phyloP scores from a whole-genome alignment of 1,140 invertebrate species.

The Heliconius himera region DNA sequence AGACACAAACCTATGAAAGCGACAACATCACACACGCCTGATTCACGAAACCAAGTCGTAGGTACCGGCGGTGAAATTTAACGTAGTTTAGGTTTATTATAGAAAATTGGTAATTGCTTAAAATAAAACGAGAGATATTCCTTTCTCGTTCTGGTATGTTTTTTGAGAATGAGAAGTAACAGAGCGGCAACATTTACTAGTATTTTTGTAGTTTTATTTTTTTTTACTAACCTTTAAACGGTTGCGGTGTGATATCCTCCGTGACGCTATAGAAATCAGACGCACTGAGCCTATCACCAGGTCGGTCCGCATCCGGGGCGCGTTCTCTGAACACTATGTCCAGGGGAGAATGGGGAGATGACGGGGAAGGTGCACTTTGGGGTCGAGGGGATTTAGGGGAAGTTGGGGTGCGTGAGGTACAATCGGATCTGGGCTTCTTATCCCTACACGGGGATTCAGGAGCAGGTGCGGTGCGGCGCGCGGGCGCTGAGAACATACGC shows the following conservation, averaged over 20 bases:
- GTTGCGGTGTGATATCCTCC: conserved; percentile 75
- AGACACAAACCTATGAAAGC: too few relatives aligned
- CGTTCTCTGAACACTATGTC: conserved; percentile 62
- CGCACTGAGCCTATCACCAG: conserved; percentile 68
- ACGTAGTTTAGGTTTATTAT: too few relatives aligned
- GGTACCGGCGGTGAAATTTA: too few relatives aligned
- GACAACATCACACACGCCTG: too few relatives aligned
- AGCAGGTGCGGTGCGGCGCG: conserved; percentile 66
- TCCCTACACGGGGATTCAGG: conserved; percentile 69
- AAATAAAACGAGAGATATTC: too few relatives aligned
- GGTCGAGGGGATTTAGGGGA: conserved; percentile 18
- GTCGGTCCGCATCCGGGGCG: conserved; percentile 42
- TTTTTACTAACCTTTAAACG: conserved; percentile 69
- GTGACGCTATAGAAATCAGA: conserved; percentile 79
- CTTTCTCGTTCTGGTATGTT: too few relatives aligned
- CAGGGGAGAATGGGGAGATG: neutral
- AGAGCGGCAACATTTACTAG: too few relatives aligned
- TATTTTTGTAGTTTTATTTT: too few relatives aligned
- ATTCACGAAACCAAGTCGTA: too few relatives aligned
- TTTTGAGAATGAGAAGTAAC: too few relatives aligned
- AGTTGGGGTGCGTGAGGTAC: conserved; percentile 12
- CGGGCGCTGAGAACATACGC: conserved; percentile 78
- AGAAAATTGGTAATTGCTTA: too few relatives aligned
- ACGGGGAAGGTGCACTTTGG: conserved; percentile 22
- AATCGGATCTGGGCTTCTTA: conserved; percentile 69